Evolutionary conservation across 2,113 vertebrate species (phyloP).

Genomic region (Cynoglossus semilaevis): DNA sequence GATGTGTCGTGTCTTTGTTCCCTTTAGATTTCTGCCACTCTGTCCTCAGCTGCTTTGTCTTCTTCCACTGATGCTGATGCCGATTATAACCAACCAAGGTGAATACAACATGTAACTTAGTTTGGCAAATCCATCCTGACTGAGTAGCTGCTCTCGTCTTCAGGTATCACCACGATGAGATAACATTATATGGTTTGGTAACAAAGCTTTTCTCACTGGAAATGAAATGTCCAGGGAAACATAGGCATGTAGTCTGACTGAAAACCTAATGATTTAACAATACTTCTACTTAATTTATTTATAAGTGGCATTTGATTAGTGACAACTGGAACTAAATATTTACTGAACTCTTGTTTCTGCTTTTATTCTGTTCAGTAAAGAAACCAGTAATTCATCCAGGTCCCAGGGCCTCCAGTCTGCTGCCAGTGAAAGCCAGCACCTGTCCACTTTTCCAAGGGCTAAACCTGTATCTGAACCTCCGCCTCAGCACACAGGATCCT

Average conservation of each 20-base stretch:
- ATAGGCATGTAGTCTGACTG: too few relatives aligned
- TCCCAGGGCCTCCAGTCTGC: conserved; percentile 34
- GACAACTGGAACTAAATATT: background rate
- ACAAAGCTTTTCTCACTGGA: too few relatives aligned
- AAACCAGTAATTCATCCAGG: conserved; percentile 10
- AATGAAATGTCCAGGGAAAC: too few relatives aligned
- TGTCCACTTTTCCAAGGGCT: conserved; percentile 46
- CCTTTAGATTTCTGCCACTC: conserved; percentile 50
- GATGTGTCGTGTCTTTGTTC: background rate
- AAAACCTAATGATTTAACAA: too few relatives aligned
- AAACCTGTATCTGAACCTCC: conserved; percentile 34
- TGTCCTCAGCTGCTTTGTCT: conserved; percentile 19
- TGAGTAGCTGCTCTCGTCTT: too few relatives aligned
- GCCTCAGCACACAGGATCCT: conserved; percentile 26
- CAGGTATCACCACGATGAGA: too few relatives aligned
- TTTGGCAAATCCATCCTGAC: too few relatives aligned
- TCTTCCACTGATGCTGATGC: conserved; percentile 42
- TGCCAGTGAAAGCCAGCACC: conserved; percentile 31
- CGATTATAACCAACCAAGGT: conserved; percentile 52
- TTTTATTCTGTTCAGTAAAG: conserved; percentile 33
- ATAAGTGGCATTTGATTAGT: background rate
- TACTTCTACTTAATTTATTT: background rate
- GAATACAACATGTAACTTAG: background rate
- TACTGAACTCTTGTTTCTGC: background rate
- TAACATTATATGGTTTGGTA: too few relatives aligned